phyloP scores from a whole-genome alignment of 2,113 vertebrate species.

The Cnemophilus loriae region DNA sequence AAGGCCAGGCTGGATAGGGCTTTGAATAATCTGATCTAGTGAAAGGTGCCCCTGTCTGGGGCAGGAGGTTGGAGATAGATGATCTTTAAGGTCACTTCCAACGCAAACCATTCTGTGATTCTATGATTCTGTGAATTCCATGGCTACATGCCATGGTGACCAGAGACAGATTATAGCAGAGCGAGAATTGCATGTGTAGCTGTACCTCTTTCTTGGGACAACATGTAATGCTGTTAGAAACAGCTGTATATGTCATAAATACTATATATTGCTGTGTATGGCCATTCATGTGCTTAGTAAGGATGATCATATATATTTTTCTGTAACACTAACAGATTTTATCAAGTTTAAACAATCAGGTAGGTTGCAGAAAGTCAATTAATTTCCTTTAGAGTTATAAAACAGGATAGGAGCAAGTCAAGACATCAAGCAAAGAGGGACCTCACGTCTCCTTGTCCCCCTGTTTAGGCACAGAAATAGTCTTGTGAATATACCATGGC shows the following conservation, averaged over 20 bases:
- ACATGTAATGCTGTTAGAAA: background rate
- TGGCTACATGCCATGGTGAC: background rate
- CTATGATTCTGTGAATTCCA: background rate
- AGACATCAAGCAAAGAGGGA: background rate
- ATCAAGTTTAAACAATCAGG: background rate
- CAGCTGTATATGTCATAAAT: background rate
- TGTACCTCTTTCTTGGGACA: background rate
- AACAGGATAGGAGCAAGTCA: background rate
- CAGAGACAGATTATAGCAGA: background rate
- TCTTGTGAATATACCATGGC: background rate
- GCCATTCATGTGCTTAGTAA: background rate
- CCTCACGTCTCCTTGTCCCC: background rate
- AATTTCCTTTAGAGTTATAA: background rate
- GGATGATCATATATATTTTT: background rate
- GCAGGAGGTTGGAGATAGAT: background rate
- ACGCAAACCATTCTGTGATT: background rate
- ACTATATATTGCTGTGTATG: background rate
- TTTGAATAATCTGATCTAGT: background rate
- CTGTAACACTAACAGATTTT: background rate
- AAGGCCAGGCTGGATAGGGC: background rate
- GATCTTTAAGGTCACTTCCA: background rate
- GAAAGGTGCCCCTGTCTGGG: background rate
- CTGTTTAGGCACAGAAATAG: background rate
- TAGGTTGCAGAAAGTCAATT: background rate
- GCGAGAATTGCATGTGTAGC: background rate